Percentiles rank a stretch among this genome's conserved stretches.
Evolutionary conservation across 2,888 invertebrate genomes (phyloP).

Genomic region (Trichopria drosophilae): DNA sequence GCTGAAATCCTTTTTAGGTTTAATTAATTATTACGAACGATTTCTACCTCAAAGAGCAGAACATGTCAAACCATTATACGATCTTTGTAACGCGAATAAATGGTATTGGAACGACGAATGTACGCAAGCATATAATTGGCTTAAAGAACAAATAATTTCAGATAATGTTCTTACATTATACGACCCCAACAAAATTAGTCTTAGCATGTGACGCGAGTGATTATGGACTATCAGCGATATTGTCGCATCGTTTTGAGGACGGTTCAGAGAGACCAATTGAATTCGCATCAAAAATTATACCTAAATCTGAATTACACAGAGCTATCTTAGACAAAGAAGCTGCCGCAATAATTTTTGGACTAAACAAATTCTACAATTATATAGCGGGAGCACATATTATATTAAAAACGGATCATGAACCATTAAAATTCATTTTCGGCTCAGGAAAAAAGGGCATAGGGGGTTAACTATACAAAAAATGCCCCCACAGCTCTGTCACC

Average conservation of each 20-base stretch:
- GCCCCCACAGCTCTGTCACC: no score
- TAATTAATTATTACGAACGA: conserved; percentile 47
- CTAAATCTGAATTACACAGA: conserved; percentile 14
- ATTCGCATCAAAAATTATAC: conserved; percentile 23
- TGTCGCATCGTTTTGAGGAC: conserved; percentile 20
- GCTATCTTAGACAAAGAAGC: conserved; percentile 28
- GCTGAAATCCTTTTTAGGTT: conserved; percentile 43
- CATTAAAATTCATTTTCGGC: conserved; percentile 25
- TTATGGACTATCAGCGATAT: conserved; percentile 9
- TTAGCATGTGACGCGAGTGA: conserved; percentile 15
- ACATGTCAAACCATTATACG: conserved; percentile 41
- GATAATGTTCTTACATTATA: background rate
- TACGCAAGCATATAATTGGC: conserved; percentile 4
- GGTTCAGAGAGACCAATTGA: conserved; percentile 25
- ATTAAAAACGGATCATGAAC: conserved; percentile 28
- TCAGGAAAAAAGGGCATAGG: no score
- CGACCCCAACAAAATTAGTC: conserved; percentile 9
- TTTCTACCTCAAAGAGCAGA: conserved; percentile 45
- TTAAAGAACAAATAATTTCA: conserved; percentile 11
- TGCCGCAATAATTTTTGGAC: conserved; percentile 28
- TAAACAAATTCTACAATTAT: conserved; percentile 25
- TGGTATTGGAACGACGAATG: conserved; percentile 29
- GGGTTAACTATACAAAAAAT: no score
- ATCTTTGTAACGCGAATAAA: conserved; percentile 34
- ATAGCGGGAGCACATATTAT: conserved; percentile 19